Evolutionary conservation across 2,888 invertebrate genomes (phyloP).

Genomic region (Oscheius myriophilus): DNA sequence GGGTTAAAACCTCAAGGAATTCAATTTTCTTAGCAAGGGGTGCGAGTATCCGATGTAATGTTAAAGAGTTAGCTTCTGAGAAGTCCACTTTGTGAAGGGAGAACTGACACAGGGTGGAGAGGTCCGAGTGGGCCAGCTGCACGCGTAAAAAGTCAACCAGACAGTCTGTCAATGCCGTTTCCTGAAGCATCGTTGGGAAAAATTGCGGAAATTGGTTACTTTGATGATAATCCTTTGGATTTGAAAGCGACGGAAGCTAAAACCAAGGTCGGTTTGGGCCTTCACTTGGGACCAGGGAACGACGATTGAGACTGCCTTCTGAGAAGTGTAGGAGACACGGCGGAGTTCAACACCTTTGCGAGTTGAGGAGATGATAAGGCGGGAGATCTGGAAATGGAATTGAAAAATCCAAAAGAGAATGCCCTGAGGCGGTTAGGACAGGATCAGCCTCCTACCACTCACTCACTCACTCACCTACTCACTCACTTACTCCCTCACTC

Average conservation of each 20-base stretch:
- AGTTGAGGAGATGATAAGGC: slow-evolving; percentile 40
- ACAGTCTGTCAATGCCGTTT: slow-evolving; percentile 38
- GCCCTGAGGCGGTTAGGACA: too few species aligned
- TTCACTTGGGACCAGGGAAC: slow-evolving; percentile 24
- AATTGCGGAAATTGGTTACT: slow-evolving; percentile 1
- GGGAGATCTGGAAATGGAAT: slow-evolving; percentile 45
- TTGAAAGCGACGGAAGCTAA: slow-evolving; percentile 39
- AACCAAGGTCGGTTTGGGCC: slow-evolving; percentile 22
- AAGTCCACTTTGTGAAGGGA: slow-evolving; percentile 44
- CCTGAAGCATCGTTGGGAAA: slow-evolving; percentile 31
- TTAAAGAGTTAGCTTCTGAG: slow-evolving; percentile 39
- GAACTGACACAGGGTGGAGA: slow-evolving; percentile 37
- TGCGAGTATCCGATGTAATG: slow-evolving; percentile 45
- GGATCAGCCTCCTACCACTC: too few species aligned
- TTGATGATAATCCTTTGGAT: slow-evolving; percentile 46
- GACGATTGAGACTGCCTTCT: slow-evolving; percentile 31
- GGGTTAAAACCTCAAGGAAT: slow-evolving; percentile 13
- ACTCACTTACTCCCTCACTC: too few species aligned
- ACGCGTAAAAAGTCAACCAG: slow-evolving; percentile 44
- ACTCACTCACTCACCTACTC: too few species aligned
- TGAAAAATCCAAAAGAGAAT: too few species aligned
- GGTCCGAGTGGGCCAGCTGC: slow-evolving; percentile 36
- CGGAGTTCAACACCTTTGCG: slow-evolving; percentile 42
- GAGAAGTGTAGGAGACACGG: slow-evolving; percentile 42
- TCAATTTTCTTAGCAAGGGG: slow-evolving; percentile 23